Conservation (phyloP, 2,888 invertebrate species). For the Encarsia formosa region DNA sequence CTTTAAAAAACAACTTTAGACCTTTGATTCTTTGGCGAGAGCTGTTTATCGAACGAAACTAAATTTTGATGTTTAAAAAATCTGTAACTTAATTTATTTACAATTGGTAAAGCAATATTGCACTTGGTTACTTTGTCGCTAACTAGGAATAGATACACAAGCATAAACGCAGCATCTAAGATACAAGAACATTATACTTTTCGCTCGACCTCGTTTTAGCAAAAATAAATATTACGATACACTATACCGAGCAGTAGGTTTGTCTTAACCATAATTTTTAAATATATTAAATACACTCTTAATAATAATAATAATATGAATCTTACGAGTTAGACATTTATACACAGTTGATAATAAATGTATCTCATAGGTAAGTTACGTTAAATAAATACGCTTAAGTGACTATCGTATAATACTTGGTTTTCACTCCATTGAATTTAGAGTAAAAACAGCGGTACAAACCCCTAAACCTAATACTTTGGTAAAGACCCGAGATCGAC, state of each 20-base stretch:
- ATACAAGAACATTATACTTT: slow-evolving; percentile 1
- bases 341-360: slow-evolving; percentile 7
- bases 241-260: no score
- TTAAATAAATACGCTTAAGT: no score
- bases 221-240: slow-evolving; percentile 43
- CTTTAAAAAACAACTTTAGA: no score
- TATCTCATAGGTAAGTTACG: slow-evolving; percentile 21
- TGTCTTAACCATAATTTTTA: no score
- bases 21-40: no score
- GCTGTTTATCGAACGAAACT: not conserved
- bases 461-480: slow-evolving; percentile 47
- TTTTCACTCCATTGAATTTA: no score
- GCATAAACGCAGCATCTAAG: no score
- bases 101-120: no score
- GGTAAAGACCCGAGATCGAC: slow-evolving; percentile 33
- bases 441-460: no score
- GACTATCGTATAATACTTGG: no score
- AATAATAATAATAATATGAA: slow-evolving; percentile 2
- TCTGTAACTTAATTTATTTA: not conserved
- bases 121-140: no score
- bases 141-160: no score
- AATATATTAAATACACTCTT: not conserved
- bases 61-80: not conserved
- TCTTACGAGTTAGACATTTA: slow-evolving; percentile 12
- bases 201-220: slow-evolving; percentile 34